Evolutionary conservation across 2,888 invertebrate species (phyloP), one percentile per base, ranked within the genome.

Genomic region (Didymodactylos carnosus): DNA sequence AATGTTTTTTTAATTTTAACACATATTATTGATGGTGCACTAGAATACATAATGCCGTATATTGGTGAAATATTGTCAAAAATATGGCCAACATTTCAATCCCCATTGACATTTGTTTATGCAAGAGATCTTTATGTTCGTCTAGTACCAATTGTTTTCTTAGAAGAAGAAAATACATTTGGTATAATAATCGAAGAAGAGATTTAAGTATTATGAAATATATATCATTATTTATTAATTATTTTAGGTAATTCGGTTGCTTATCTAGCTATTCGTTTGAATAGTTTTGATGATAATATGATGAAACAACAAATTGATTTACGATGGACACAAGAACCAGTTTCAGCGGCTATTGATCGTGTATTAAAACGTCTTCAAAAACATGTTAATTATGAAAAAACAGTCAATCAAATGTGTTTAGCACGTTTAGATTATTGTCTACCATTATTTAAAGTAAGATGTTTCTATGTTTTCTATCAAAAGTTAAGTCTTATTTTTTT

Each of bases 311-410:
- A 62, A 35, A n/a, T 73, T 6, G 70, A 73, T 11, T 35, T 29
- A 49, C 27, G 62, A 23, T 73, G 73, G 73, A 14, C 40, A 23
- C 39, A 73, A 39, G 73, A 73, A 49, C 46, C 69, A 39, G 7
- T 35, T 1, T 19, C n/a, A 13, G 19, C 11, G 10, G 62, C 29
- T 35, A 6, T 73, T 29, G 49, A 73, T 46, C 16, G 39, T 35
- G 49, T 73, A 49, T 23, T 39, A 13, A n/a, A 46, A 49, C n/a
- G 73, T 46, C 19, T 73, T 27, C 14, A 49, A 13, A 69, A 70
- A 40, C 39, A 23, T 27, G 40, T 69, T 25, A 43, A 70, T 35
- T 29, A 46, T 70, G 73, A 69, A 23, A 46, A 27, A 39, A 10
- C 13, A 23, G 49, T 49, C 39, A 70, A 70, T 49, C 73, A 46